Evolutionary conservation across 2,888 invertebrate genomes (phyloP), one percentile per base, ranked within the genome.

Genomic region (Agrochola litura): DNA sequence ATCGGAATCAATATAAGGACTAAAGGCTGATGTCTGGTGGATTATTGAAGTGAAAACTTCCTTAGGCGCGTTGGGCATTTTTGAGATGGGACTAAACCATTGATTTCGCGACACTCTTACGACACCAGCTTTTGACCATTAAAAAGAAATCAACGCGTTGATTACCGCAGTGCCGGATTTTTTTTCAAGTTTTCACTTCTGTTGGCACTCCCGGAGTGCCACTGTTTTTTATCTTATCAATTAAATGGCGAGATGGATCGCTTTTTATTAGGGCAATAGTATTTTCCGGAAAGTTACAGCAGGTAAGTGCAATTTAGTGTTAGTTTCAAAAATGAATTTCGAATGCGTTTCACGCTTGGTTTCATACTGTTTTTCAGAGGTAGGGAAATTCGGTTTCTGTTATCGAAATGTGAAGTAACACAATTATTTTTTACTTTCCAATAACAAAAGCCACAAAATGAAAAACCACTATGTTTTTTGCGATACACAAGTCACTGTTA

Each of bases 171-270:
- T 30, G 30, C 30, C 30, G 30, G 30, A 30, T 30, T 30, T 30
- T 1, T 30, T 30, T 30, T 30, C 30, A 30, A 30, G 30, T 30
- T 30, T 30, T 30, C 30, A 30, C 30, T 30, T 30, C 30, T 30
- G 30, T 30, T 2, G 30, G 30, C 30, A 30, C 30, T 30, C 30
- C 30, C 30, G 30, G 30, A 30, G 30, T 30, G 30, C 30, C 30
- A 30, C 30, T 30, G 30, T 30, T 30, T 30, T 30, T 30, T 30
- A 30, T 30, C 30, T 76, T 85, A 80, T 79, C 71, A 81, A 74
- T 81, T 67, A 77, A 83, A 83, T 69, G 64, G 73, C 46, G 69
- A 83, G 83, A 85, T 83, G 73, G 73, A 86, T 88, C 74, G 76
- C 69, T 75, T 85, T 86, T 73, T 37, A 66, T 25, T 37, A 70